phyloP scores from a whole-genome alignment of 2,113 vertebrate species.

The Sinocyclocheilus anophthalmus region DNA sequence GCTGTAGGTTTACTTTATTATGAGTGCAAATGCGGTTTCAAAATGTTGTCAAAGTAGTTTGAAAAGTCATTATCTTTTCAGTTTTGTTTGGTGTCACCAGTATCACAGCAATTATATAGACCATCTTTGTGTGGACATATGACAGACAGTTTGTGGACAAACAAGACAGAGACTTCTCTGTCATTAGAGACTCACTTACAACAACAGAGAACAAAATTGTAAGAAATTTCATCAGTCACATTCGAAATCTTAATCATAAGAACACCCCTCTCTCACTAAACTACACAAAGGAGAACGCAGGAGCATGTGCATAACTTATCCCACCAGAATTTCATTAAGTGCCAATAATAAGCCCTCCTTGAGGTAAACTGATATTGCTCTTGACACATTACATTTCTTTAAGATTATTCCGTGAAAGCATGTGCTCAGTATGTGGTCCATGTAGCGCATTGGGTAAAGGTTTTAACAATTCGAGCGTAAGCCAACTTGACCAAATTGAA shows the following conservation, averaged over 20 bases:
- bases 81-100: background rate
- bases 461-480: background rate
- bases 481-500: background rate
- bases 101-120: background rate
- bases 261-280: background rate
- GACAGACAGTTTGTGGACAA: background rate
- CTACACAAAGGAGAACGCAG: background rate
- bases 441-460: background rate
- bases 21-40: background rate
- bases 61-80: background rate
- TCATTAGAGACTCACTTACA: constrained; percentile 1
- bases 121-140: background rate
- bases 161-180: background rate
- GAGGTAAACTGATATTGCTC: background rate
- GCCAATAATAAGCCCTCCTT: background rate
- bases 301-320: constrained; percentile 7
- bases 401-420: background rate
- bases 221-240: background rate
- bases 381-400: background rate
- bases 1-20: background rate
- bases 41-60: background rate
- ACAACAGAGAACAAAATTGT: background rate
- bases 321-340: background rate
- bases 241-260: background rate
- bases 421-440: background rate